Evolutionary conservation across 2,888 invertebrate species (phyloP), one percentile per base, ranked within the genome.

Genomic region (Lasioglossum morio): DNA sequence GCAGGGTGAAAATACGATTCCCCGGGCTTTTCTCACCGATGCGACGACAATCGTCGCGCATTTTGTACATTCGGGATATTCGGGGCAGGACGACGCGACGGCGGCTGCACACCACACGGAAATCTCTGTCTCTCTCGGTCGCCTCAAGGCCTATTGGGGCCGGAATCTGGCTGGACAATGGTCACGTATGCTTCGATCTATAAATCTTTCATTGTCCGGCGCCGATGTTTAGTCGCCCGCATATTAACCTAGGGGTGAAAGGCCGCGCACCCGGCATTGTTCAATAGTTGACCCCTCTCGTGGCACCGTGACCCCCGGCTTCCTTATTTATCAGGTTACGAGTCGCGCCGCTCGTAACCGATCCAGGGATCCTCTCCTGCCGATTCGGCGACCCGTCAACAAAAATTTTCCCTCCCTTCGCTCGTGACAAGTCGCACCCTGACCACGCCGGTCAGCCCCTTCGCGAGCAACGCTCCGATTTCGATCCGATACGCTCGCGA

Each of bases 241-340:
- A 95, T 94, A 95, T 95, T 95, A 94, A 95, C 95, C 94, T 89
- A 93, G 94, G 95, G 94, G 94, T 94, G 94, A 94, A 93, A 94
- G 93, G 94, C 93, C 93, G 91, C 88, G 92, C 92, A 92, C 93
- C 91, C 89, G 86, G 89, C 87, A 92, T 94, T 94, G 93, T 93
- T 94, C 93, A 90, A 88, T 86, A 69, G 87, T 89, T 94, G 93
- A 94, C 94, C 94, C 94, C 93, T 94, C 93, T 92, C 86, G 90
- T 93, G 91, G 84, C 90, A 91, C 88, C 85, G 84, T 93, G 93
- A 94, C 94, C 94, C 94, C 92, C 85, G 81, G 88, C 82, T 83
- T 92, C 92, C 93, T 94, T 94, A 94, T 94, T 94, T 94, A 94
- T 94, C 94, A 93, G 93, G 94, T 94, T 94, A 93, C 93, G 91